Evolutionary conservation across 2,888 invertebrate species (phyloP).

Genomic region (Abrostola triplasia): DNA sequence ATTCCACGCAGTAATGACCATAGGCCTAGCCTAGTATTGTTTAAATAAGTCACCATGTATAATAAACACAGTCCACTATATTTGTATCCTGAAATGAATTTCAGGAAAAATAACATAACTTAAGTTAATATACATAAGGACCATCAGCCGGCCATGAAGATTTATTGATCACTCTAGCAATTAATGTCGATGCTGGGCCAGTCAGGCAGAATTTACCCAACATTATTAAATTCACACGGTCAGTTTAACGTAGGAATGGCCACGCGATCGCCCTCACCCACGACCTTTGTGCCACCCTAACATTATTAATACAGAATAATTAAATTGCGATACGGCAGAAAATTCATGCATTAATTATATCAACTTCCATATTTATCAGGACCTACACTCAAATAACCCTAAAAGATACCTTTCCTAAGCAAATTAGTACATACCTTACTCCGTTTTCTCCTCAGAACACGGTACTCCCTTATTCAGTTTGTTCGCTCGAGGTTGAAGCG

Average conservation of each 20-base stretch:
- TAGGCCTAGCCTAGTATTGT: no score
- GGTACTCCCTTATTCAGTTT: background rate
- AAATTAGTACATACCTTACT: background rate
- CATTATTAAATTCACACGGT: slow-evolving; percentile 10
- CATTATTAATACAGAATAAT: slow-evolving; percentile 5
- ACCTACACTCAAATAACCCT: background rate
- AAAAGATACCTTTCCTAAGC: background rate
- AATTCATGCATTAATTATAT: slow-evolving; percentile 1
- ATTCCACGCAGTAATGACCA: no score
- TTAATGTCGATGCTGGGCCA: slow-evolving; percentile 1
- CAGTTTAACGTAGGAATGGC: slow-evolving; percentile 1
- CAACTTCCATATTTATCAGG: background rate
- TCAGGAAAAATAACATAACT: no score
- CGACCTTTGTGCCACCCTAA: background rate
- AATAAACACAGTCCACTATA: no score
- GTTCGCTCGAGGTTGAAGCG: background rate
- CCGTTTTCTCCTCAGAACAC: no score
- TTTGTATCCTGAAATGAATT: no score
- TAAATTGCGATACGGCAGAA: background rate
- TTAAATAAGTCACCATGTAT: no score
- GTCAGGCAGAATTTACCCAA: background rate
- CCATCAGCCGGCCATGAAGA: slow-evolving; percentile 3
- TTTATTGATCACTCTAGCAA: background rate
- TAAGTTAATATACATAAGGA: background rate
- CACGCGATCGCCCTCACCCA: background rate